A percentile compares a stretch with the other conserved stretches of the same genome.
phyloP scores from a whole-genome alignment of 2,888 invertebrate species.

The Pyrrhosoma nymphula region DNA sequence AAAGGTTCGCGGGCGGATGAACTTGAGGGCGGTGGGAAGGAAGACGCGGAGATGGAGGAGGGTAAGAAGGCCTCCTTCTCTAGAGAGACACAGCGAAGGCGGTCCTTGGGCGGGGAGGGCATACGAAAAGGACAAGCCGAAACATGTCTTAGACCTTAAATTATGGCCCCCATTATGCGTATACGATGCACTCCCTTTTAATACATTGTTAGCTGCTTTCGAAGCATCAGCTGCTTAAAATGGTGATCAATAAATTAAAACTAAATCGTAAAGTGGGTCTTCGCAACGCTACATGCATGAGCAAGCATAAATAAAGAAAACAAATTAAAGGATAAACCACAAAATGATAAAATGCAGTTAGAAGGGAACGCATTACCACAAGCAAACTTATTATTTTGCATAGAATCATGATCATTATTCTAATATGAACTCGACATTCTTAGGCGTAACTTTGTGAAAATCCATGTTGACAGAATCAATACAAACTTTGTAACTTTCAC shows the following conservation, averaged over 20 bases:
- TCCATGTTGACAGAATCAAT: too few relatives aligned
- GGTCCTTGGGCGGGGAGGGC: background rate
- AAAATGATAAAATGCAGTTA: background rate
- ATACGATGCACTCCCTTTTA: background rate
- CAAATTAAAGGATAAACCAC: background rate
- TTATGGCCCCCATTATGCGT: background rate
- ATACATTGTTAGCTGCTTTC: background rate
- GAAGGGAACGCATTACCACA: too few relatives aligned
- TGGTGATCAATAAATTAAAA: background rate
- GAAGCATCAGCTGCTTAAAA: background rate
- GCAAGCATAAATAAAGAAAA: background rate
- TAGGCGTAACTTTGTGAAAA: too few relatives aligned
- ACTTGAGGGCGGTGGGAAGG: background rate
- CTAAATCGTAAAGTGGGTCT: background rate
- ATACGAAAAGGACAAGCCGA: background rate
- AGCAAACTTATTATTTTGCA: too few relatives aligned
- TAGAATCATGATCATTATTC: too few relatives aligned
- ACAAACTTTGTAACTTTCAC: too few relatives aligned
- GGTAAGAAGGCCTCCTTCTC: background rate
- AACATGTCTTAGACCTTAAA: background rate
- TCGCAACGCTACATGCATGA: background rate
- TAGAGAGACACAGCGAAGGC: background rate
- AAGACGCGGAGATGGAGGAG: background rate
- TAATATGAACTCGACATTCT: too few relatives aligned
- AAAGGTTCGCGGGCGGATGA: background rate